These are phyloP conservation scores for Menidia beryllina DNA, from an alignment of 2,113 vertebrate genomes.

Conservation along the genomic window DNA sequence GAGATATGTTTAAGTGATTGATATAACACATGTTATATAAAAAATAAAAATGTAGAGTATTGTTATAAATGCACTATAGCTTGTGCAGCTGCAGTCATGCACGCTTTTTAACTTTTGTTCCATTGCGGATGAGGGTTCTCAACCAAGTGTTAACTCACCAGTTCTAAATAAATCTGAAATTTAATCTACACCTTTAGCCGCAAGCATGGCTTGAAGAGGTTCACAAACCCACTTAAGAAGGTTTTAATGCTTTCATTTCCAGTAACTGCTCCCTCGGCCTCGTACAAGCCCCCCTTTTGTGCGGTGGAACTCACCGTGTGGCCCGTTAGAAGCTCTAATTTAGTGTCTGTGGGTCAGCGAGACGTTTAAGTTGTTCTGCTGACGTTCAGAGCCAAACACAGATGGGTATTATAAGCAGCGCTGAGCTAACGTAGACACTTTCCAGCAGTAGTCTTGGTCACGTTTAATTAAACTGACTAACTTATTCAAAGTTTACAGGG, in stretches of 20 bases:
- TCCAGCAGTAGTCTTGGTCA: background rate
- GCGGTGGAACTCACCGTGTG: slow-evolving; percentile 17
- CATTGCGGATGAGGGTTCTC: background rate
- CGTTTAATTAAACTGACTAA: background rate
- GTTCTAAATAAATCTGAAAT: slow-evolving; percentile 12
- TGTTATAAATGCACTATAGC: background rate
- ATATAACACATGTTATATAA: too few relatives aligned
- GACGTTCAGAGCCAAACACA: background rate
- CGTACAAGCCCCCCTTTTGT: slow-evolving; percentile 41
- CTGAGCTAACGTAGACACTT: background rate
- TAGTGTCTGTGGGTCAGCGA: background rate
- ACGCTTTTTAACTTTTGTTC: slow-evolving; percentile 21
- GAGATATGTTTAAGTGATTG: background rate
- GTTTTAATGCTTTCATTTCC: slow-evolving; percentile 8
- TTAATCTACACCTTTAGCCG: slow-evolving; percentile 7
- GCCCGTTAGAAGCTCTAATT: background rate
- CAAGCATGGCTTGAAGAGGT: too few relatives aligned
- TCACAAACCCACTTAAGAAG: background rate
- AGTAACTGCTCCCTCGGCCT: background rate
- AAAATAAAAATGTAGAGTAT: background rate
- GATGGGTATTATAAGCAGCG: too few relatives aligned
- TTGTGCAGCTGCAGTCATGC: background rate
- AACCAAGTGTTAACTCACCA: slow-evolving; percentile 19
- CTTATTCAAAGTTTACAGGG: background rate
- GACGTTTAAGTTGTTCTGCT: background rate